Conservation (phyloP, 2,888 invertebrate species). For the Heliconius ismenius region DNA sequence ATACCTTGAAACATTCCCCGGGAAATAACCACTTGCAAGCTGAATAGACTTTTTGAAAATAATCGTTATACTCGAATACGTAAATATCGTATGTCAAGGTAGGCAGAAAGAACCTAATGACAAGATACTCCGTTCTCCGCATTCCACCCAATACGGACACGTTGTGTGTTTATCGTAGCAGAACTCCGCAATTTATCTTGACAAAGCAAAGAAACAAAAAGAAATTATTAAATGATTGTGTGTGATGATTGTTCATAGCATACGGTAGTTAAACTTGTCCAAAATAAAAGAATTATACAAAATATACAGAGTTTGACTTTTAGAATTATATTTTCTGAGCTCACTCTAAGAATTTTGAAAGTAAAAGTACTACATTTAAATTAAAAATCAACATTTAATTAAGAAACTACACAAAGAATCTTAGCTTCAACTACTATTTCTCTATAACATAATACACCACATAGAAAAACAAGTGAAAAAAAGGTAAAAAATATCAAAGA, state of each 20-base stretch:
- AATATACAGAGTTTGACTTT: neutral
- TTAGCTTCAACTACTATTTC: neutral
- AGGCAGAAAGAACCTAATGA: neutral
- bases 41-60: neutral
- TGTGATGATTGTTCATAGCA: no score
- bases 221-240: no score
- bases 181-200: no score
- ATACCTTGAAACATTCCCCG: constrained; percentile 15
- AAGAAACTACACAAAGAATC: neutral
- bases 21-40: constrained; percentile 2
- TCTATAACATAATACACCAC: neutral
- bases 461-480: constrained; percentile 19
- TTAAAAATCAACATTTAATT: neutral
- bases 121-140: neutral
- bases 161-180: no score
- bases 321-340: no score
- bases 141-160: neutral
- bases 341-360: neutral
- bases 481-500: constrained; percentile 21
- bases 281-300: no score
- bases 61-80: neutral
- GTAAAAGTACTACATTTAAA: neutral
- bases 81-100: neutral
- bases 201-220: no score
- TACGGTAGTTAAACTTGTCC: no score